A percentile compares a stretch with the other conserved stretches of the same genome.
Conservation (phyloP, 1,140 invertebrate genomes). For the Eriocheir sinensis region DNA sequence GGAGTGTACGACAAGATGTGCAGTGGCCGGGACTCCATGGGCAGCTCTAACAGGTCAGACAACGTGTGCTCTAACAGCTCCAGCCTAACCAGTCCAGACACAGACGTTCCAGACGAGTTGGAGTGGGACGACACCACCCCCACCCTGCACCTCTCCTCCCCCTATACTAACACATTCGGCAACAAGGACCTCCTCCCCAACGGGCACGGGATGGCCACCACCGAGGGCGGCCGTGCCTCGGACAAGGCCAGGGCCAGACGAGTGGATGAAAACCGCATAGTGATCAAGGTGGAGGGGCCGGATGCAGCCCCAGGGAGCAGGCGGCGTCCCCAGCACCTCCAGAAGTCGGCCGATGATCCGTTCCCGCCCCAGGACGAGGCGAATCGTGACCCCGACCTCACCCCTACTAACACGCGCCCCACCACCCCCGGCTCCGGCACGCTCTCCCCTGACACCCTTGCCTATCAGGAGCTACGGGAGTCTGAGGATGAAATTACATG, state of each 20-base stretch:
- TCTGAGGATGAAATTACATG: conserved; percentile 82
- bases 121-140: conserved; percentile 79
- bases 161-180: conserved; percentile 69
- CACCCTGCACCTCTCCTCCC: conserved; percentile 70
- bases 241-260: conserved; percentile 67
- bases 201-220: conserved; percentile 56
- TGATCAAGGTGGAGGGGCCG: conserved; percentile 78
- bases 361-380: conserved; percentile 80
- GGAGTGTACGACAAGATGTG: conserved; percentile 79
- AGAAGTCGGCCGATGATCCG: conserved; percentile 83
- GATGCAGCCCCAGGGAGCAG: conserved; percentile 71
- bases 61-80: conserved; percentile 78
- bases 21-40: conserved; percentile 76
- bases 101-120: conserved; percentile 78
- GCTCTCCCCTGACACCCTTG: conserved; percentile 80
- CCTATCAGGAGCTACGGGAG: conserved; percentile 82
- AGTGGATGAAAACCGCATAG: conserved; percentile 78
- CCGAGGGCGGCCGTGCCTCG: conserved; percentile 45
- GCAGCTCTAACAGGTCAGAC: conserved; percentile 77
- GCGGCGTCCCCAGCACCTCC: conserved; percentile 80
- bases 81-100: conserved; percentile 79
- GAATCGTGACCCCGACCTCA: conserved; percentile 82
- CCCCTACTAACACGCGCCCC: conserved; percentile 79
- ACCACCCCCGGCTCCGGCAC: conserved; percentile 80
- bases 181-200: conserved; percentile 71